Base-by-base conservation (phyloP, 2,113 vertebrate genomes). In the Serilophus lunatus region DNA sequence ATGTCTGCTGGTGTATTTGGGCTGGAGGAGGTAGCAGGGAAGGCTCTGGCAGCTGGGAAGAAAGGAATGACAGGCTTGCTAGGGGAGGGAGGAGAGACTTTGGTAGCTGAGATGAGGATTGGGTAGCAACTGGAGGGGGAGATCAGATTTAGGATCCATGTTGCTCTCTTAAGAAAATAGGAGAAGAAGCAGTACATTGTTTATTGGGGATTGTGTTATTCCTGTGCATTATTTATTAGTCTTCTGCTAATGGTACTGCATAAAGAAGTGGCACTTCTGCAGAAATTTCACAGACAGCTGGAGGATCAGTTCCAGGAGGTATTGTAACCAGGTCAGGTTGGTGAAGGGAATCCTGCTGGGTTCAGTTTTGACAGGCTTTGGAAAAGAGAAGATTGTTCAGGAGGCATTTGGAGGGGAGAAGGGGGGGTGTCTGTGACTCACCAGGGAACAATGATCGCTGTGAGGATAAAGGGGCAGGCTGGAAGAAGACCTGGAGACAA, bases 101-200 rank as follows among this genome's bases (percentile, higher is more conserved):
- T 80, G 51, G 87, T 86, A 71, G 92, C 82, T 64, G 51, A 77
- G 85, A 80, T 75, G 76, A 90, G 57, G 65, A 82, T 76, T 94
- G 93, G 72, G 79, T 96, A 94, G 86, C 88, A 95, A 78, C 82
- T 95, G 93, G 76, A 93, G 69, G 16, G 85, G 56, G 79, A 86
- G 92, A 94, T 96, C 82, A 78, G 88, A 94, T 96, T 94, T 96
- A 93, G 93, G 68, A 96, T 92, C 79, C 84, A 29, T 92, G 84
- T 95, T 94, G 77, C 78, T 95, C 54, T 28, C 90, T 95, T 89
- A 91, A 89, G 87, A 92, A 90, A 95, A 88, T 4, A 88, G 51
- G 45, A 93, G 65, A 10, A 93, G 74, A 15, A 96, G 81, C 56
- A 51, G 65, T 71, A 72, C 79, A 35, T 64, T 95, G 93, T 94